phyloP scores from a whole-genome alignment of 1,140 invertebrate genomes.

The Hormaphis cornu region DNA sequence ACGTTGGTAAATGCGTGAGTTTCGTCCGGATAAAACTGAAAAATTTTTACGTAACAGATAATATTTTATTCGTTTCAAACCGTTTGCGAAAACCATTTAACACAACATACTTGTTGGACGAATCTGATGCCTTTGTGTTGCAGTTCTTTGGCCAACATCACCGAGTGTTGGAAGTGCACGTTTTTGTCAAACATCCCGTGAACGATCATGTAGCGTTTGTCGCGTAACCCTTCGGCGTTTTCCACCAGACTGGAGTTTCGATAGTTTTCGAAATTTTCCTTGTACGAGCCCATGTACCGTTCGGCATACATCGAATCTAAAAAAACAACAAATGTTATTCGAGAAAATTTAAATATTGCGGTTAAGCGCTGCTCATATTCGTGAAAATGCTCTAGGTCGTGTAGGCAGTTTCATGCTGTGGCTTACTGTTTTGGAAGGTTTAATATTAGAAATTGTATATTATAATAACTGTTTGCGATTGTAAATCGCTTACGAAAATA shows the following conservation, averaged over 20 bases:
- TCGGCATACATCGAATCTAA: slow-evolving; percentile 92
- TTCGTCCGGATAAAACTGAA: slow-evolving; percentile 12
- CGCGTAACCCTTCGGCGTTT: slow-evolving; percentile 63
- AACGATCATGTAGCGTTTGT: slow-evolving; percentile 73
- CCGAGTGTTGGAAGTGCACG: slow-evolving; percentile 89
- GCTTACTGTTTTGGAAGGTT: too few species aligned
- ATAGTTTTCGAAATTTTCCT: slow-evolving; percentile 53
- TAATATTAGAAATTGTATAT: too few species aligned
- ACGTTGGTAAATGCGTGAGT: not conserved
- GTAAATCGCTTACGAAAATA: too few species aligned
- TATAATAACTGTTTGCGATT: too few species aligned
- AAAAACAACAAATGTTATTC: too few species aligned
- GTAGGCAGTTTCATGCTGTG: too few species aligned
- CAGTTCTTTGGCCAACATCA: slow-evolving; percentile 70
- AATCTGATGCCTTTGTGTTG: slow-evolving; percentile 74
- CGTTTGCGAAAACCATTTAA: not conserved
- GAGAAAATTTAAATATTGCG: too few species aligned
- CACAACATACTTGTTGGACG: slow-evolving; percentile 62
- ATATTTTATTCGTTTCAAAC: too few species aligned
- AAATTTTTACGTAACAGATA: too few species aligned
- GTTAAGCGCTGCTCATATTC: too few species aligned
- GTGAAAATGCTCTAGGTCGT: too few species aligned
- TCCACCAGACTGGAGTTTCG: slow-evolving; percentile 57
- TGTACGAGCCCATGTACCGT: slow-evolving; percentile 81
- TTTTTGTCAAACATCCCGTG: slow-evolving; percentile 90